phyloP scores from a whole-genome alignment of 2,113 vertebrate genomes.

The Serilophus lunatus region DNA sequence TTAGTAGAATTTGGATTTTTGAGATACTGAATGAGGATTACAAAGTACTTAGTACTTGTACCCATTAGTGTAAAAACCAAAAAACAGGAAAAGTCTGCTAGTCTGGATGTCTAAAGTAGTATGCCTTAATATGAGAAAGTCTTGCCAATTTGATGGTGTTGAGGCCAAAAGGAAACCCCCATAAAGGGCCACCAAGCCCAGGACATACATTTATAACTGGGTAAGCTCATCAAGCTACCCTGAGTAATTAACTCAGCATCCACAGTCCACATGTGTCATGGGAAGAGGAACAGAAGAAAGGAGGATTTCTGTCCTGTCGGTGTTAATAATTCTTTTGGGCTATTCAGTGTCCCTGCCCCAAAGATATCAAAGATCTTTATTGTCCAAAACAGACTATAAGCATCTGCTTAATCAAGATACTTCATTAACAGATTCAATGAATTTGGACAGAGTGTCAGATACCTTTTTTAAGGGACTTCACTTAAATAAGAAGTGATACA shows the following conservation, averaged over 20 bases:
- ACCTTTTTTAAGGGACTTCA: no score
- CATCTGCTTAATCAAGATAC: no score
- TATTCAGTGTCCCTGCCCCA: no score
- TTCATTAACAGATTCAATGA: no score
- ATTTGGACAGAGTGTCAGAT: no score
- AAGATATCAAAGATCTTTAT: no score
- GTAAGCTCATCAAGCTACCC: neutral
- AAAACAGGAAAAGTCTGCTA: neutral
- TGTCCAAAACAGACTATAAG: no score
- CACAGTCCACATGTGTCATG: neutral
- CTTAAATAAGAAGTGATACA: no score
- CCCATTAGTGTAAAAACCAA: rapidly evolving
- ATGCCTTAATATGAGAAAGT: neutral
- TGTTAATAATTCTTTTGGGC: no score
- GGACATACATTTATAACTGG: neutral
- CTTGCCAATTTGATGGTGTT: neutral
- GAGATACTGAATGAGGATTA: neutral
- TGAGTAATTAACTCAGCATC: neutral
- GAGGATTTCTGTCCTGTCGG: no score
- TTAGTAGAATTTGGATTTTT: neutral
- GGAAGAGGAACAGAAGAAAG: no score
- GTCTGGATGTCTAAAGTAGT: neutral
- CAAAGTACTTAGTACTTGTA: neutral
- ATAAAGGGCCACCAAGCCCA: rapidly evolving
- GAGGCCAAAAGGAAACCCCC: neutral